phyloP scores from a whole-genome alignment of 2,888 invertebrate genomes.

The Drosophila subsilvestris region DNA sequence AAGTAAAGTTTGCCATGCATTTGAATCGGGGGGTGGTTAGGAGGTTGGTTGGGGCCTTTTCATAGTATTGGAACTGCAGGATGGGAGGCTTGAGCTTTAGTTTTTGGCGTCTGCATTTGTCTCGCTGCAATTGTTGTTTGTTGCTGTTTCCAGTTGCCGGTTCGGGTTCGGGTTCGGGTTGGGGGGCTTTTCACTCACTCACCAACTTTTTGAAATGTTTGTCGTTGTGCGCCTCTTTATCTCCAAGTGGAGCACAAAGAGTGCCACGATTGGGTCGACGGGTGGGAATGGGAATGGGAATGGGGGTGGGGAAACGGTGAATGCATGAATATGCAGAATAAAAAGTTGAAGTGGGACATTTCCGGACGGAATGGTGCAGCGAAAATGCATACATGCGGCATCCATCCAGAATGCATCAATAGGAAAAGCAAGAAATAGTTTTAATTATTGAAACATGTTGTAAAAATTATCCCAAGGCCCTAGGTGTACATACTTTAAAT shows the following conservation, averaged over 20 bases:
- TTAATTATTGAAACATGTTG: background rate
- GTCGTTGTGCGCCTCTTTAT: constrained; percentile 60
- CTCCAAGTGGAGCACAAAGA: constrained; percentile 45
- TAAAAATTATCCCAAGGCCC: background rate
- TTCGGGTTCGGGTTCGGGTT: constrained; percentile 40
- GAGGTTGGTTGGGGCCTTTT: background rate
- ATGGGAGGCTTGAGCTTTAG: constrained; percentile 38
- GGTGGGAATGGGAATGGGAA: constrained; percentile 5
- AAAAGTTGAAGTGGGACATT: constrained; percentile 52
- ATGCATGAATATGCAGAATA: constrained; percentile 19
- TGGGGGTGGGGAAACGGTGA: constrained; percentile 45
- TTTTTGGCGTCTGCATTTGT: constrained; percentile 63
- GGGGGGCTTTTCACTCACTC: constrained; percentile 53
- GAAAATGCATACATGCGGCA: constrained; percentile 25
- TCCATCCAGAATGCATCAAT: background rate
- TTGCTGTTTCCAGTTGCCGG: constrained; percentile 27
- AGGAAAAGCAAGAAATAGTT: background rate
- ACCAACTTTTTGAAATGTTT: constrained; percentile 60
- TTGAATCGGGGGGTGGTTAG: constrained; percentile 9
- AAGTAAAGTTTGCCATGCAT: constrained; percentile 57
- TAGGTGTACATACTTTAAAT: background rate
- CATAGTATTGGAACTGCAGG: too few species aligned
- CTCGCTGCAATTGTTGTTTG: constrained; percentile 40
- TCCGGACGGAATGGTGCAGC: constrained; percentile 35
- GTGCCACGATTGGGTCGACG: background rate